These are phyloP conservation scores for Gadopsis marmoratus DNA, from an alignment of 2,797 vertebrate genomes.

Conservation along the genomic window DNA sequence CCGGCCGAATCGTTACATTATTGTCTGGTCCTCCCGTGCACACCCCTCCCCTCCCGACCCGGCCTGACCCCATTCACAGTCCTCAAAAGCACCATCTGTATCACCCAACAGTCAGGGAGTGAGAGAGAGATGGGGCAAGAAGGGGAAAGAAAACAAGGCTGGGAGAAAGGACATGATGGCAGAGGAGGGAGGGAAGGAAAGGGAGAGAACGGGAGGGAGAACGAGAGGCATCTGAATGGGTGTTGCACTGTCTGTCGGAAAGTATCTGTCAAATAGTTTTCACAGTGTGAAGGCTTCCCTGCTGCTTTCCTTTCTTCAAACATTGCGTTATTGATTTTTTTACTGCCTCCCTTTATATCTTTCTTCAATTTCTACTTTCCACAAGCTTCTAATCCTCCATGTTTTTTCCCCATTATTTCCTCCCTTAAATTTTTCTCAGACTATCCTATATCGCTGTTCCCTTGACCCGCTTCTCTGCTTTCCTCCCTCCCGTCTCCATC, in stretches of 20 bases:
- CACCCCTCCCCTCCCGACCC: conserved; percentile 79
- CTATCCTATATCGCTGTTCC: conserved; percentile 62
- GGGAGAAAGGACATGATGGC: conserved; percentile 74
- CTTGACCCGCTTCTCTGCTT: conserved; percentile 73
- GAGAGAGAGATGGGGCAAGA: conserved; percentile 72
- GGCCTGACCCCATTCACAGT: conserved; percentile 85
- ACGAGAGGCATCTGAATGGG: conserved; percentile 73
- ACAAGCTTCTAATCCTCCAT: conserved; percentile 71
- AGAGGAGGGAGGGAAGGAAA: conserved; percentile 57
- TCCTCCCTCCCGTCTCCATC: conserved; percentile 45
- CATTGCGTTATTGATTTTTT: conserved; percentile 80
- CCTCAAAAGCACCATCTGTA: conserved; percentile 90
- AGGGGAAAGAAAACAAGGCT: conserved; percentile 76
- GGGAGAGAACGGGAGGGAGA: conserved; percentile 51
- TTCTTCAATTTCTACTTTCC: conserved; percentile 65
- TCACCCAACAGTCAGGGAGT: conserved; percentile 86
- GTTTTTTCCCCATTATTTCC: conserved; percentile 62
- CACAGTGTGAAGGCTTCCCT: conserved; percentile 74
- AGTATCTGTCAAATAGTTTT: conserved; percentile 82
- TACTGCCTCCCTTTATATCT: conserved; percentile 68
- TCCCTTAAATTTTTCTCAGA: conserved; percentile 71
- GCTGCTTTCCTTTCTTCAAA: conserved; percentile 75
- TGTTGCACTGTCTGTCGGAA: conserved; percentile 77
- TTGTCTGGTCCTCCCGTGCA: conserved; percentile 85
- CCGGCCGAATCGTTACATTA: conserved; percentile 83